phyloP scores from a whole-genome alignment of 64 coral and sea anemone species.

The Pocillopora damicornis region DNA sequence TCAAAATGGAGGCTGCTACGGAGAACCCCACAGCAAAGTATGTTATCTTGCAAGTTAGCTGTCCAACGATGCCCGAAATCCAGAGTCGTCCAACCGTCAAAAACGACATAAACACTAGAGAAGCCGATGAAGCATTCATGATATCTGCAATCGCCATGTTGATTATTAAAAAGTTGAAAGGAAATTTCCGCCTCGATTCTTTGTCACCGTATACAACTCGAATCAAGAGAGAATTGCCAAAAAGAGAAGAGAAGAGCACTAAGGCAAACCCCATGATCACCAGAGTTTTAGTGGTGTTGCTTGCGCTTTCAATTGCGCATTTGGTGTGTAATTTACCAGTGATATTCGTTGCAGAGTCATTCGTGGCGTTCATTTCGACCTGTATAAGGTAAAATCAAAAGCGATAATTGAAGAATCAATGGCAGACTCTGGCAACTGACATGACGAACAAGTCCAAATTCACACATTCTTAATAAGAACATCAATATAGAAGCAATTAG shows the following conservation, averaged over 20 bases:
- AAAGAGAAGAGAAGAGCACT: not conserved
- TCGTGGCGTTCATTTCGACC: slow-evolving; percentile 10
- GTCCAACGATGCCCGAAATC: slow-evolving; percentile 49
- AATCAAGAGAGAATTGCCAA: slow-evolving; percentile 18
- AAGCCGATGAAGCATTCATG: slow-evolving; percentile 48
- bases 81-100: slow-evolving; percentile 27
- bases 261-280: slow-evolving; percentile 12
- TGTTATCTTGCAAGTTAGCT: slow-evolving; percentile 66
- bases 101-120: slow-evolving; percentile 33
- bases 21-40: slow-evolving; percentile 47
- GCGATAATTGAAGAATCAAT: not conserved
- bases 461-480: not conserved
- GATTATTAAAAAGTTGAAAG: slow-evolving; percentile 74
- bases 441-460: not conserved
- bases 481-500: too few relatives aligned
- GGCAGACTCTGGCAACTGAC: not conserved
- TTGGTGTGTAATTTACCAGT: not conserved
- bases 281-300: not conserved
- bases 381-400: not conserved
- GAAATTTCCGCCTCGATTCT: slow-evolving; percentile 31
- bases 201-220: not conserved
- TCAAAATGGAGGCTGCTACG: slow-evolving; percentile 57
- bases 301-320: slow-evolving; percentile 21
- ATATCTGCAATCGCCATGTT: slow-evolving; percentile 78
- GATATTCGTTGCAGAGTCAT: not conserved